Evolutionary conservation across 2,797 vertebrate species (phyloP).

Genomic region (Danio tinwini): DNA sequence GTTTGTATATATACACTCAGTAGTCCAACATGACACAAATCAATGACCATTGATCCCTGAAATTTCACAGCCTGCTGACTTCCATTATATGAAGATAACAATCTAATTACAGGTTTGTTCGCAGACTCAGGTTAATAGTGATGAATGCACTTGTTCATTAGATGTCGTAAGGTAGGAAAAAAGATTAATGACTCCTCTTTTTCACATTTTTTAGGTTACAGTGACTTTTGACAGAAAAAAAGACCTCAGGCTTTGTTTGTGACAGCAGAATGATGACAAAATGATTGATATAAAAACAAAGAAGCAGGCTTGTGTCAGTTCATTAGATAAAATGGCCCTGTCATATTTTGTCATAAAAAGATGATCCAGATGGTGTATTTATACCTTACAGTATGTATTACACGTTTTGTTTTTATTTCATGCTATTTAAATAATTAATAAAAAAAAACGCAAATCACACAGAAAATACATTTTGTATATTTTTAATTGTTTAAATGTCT

Average conservation of each 20-base stretch:
- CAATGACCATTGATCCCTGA: not conserved
- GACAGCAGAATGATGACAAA: not conserved
- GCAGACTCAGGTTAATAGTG: not conserved
- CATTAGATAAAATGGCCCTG: not conserved
- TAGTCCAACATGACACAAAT: conserved; percentile 2
- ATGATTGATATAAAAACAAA: not conserved
- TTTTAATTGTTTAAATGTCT: too few species aligned
- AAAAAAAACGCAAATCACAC: too few species aligned
- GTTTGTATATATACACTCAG: not conserved
- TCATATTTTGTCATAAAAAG: not conserved
- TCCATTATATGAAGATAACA: not conserved
- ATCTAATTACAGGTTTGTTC: conserved; percentile 37
- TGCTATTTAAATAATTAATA: too few species aligned
- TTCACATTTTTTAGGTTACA: conserved; percentile 5
- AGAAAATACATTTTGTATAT: too few species aligned
- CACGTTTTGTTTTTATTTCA: too few species aligned
- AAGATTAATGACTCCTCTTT: not conserved
- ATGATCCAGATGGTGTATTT: not conserved
- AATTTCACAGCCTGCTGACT: conserved; percentile 23
- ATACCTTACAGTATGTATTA: too few species aligned
- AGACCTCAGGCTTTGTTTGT: not conserved
- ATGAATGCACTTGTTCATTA: conserved; percentile 28
- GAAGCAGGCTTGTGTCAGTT: not conserved
- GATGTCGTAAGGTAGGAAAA: not conserved
- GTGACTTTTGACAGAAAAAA: not conserved